Base-by-base conservation (phyloP, 2,797 vertebrate genomes). In the Australoheros facetus region DNA sequence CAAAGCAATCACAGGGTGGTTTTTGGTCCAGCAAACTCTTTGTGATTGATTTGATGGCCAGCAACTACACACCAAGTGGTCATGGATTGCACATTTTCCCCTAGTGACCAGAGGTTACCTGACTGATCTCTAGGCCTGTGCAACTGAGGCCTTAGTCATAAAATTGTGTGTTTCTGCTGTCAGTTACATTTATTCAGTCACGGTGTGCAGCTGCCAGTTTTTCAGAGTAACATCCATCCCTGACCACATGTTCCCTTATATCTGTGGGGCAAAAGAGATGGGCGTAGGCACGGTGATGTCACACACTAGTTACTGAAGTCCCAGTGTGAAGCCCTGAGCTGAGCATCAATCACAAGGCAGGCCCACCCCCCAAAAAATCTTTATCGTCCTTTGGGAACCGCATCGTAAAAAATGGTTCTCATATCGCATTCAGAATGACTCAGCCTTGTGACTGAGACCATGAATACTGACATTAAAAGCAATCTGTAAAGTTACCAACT, bases 331-430 rank as follows among this genome's bases (percentile, higher is more conserved):
- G 60, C 1, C 39, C 42, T 17, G 8, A 4, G 39, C 14, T 45
- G 23, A 66, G 23, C 60, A 14, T 45, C 48, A 51, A 19, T 51
- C 48, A 51, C 7, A 48, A 6, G 14, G 16, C 16, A 7, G 14
- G 2, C 32, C 32, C 5, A 5, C 45, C 14, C 14, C 37, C 11
- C 2, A 48, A 48, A 48, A 7, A 48, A 3, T 16, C 37, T 39
- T 48, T 26, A 45, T 8, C 0, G 3, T 26, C 8, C 39, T 45
- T 45, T 11, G 8, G 14, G 14, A 37, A 45, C 3, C 14, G 0
- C 0, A 1, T 64, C 21, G 10, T 64, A 64, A 0, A 0, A 64
- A 17, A 45, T 64, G 42, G 21, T 45, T 3, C 37, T 64, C 21
- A 6, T 64, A 17, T 21, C 26, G 21, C 14, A 26, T 42, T 42